These are phyloP conservation scores for Monomorium pharaonis DNA, from an alignment of 1,140 invertebrate species.

Conservation along the genomic window DNA sequence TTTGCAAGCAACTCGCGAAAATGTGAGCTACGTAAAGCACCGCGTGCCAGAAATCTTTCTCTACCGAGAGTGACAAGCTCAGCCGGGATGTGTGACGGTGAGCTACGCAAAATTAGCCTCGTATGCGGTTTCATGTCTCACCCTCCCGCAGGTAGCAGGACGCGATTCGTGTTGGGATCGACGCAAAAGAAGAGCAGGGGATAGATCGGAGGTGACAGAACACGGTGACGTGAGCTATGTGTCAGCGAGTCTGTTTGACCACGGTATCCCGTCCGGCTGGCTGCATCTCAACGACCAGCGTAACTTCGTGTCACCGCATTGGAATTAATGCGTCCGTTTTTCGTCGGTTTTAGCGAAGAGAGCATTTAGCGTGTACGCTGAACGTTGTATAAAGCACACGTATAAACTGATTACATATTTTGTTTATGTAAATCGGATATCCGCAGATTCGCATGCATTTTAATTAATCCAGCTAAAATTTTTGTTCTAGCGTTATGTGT, in stretches of 20 bases:
- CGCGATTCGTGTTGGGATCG: constrained; percentile 38
- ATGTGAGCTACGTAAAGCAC: constrained; percentile 21
- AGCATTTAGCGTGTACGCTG: not conserved
- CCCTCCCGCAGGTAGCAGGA: not conserved
- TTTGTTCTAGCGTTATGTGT: not conserved
- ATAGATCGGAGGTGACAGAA: constrained; percentile 57
- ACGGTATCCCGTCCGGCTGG: not conserved
- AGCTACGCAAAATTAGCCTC: constrained; percentile 53
- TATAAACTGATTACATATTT: constrained; percentile 34
- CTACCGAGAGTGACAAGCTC: constrained; percentile 19
- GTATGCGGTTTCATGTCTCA: constrained; percentile 11
- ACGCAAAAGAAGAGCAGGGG: constrained; percentile 49
- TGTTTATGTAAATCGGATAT: constrained; percentile 34
- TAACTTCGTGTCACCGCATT: constrained; percentile 18
- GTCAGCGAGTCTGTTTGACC: constrained; percentile 37
- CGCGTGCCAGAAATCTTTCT: constrained; percentile 56
- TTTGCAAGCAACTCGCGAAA: constrained; percentile 16
- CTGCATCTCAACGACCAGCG: constrained; percentile 28
- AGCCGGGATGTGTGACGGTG: not conserved
- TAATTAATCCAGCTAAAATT: constrained; percentile 38
- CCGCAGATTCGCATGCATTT: constrained; percentile 33
- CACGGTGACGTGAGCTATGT: constrained; percentile 42
- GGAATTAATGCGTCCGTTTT: constrained; percentile 42
- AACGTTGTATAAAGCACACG: not conserved
- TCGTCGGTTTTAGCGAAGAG: not conserved